These are phyloP conservation scores for Hypotaenidia okinawae DNA, from an alignment of 2,797 vertebrate genomes.

Conservation along the genomic window DNA sequence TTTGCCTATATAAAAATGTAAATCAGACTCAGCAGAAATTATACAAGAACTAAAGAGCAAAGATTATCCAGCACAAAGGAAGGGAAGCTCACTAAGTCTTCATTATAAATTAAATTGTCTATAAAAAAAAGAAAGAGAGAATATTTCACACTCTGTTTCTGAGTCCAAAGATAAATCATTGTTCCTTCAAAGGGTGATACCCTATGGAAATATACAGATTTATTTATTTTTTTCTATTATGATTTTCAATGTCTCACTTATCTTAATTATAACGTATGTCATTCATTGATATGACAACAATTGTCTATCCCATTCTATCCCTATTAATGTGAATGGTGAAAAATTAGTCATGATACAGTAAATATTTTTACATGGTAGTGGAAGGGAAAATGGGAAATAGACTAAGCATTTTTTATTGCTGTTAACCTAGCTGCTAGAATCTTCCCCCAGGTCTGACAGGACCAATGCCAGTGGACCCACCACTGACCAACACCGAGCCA, in stretches of 20 bases:
- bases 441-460: too few relatives aligned
- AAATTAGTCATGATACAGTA: background rate
- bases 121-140: background rate
- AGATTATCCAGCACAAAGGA: background rate
- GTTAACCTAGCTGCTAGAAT: background rate
- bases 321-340: background rate
- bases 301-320: background rate
- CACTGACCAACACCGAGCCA: too few relatives aligned
- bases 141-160: background rate
- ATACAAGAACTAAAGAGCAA: background rate
- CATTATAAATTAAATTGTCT: background rate
- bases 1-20: conserved; percentile 13
- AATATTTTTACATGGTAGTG: background rate
- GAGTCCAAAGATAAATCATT: background rate
- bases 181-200: background rate
- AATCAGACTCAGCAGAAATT: conserved; percentile 22
- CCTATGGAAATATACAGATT: background rate
- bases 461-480: too few relatives aligned
- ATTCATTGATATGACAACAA: background rate
- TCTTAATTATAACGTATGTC: background rate
- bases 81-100: background rate
- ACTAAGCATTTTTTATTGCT: background rate
- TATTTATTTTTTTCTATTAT: background rate
- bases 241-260: background rate
- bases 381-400: background rate